These are phyloP conservation scores for Psittacula echo DNA, from an alignment of 2,797 vertebrate genomes.

Conservation along the genomic window DNA sequence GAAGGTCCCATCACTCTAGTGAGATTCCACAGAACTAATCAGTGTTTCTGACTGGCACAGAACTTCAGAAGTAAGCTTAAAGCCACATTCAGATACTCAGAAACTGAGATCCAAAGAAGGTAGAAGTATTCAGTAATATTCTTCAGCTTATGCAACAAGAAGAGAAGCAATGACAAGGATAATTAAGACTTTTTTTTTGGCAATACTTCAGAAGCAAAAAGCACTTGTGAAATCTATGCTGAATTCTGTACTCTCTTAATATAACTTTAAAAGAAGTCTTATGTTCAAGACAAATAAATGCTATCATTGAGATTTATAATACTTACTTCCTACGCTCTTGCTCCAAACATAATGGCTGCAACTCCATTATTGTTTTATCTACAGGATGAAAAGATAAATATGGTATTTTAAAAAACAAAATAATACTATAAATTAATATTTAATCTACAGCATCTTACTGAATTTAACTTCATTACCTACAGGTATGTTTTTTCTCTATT, in stretches of 20 bases:
- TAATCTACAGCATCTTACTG: neutral
- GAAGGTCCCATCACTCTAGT: neutral
- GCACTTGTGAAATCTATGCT: neutral
- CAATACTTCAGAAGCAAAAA: neutral
- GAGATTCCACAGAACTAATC: neutral
- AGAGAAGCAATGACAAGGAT: neutral
- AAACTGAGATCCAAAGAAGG: neutral
- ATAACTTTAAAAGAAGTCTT: neutral
- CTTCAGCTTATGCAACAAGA: neutral
- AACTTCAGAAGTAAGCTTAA: neutral
- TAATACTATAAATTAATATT: neutral
- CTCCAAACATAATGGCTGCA: constrained; percentile 79
- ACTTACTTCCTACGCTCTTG: constrained; percentile 72
- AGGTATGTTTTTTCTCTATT: neutral
- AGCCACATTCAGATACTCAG: neutral
- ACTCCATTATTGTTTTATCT: constrained; percentile 62
- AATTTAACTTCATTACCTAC: neutral
- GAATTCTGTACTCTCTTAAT: neutral
- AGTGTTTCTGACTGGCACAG: neutral
- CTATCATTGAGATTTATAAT: neutral
- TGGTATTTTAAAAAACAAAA: neutral
- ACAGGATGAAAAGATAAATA: constrained; percentile 64
- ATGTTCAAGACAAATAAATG: neutral
- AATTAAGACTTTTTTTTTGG: neutral
- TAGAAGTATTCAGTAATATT: neutral